phyloP scores from a whole-genome alignment of 2,888 invertebrate genomes.

The Steinernema scapterisci region DNA sequence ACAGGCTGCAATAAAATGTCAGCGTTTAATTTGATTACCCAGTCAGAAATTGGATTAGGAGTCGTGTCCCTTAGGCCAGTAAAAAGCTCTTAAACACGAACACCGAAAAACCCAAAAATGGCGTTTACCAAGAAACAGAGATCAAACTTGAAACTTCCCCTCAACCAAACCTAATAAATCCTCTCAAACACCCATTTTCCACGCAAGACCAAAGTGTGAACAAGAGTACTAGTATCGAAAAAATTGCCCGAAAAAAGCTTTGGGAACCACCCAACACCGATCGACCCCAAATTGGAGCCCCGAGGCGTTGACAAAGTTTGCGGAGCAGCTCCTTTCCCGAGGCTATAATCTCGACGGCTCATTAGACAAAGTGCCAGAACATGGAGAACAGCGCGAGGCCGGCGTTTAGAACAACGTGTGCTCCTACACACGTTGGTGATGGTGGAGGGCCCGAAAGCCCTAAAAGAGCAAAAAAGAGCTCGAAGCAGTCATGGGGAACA shows the following conservation, averaged over 20 bases:
- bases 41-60: background rate
- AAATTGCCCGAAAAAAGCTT: background rate
- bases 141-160: too few species aligned
- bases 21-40: too few species aligned
- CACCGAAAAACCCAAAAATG: too few species aligned
- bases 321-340: background rate
- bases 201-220: background rate
- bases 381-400: background rate
- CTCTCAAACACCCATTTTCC: background rate
- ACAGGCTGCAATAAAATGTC: too few species aligned
- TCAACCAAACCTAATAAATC: background rate
- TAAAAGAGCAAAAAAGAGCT: background rate
- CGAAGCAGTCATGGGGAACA: background rate
- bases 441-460: too few species aligned
- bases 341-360: constrained; percentile 32
- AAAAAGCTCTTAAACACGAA: too few species aligned
- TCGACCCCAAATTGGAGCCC: constrained; percentile 1
- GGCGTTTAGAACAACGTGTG: background rate
- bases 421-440: background rate
- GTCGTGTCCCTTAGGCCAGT: too few species aligned
- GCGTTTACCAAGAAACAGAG: too few species aligned
- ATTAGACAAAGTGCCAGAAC: constrained; percentile 20
- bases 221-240: background rate
- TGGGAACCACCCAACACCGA: background rate
- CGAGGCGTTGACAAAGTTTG: constrained; percentile 30